phyloP scores from a whole-genome alignment of 1,140 invertebrate species.

The Drosophila pallidifrons region DNA sequence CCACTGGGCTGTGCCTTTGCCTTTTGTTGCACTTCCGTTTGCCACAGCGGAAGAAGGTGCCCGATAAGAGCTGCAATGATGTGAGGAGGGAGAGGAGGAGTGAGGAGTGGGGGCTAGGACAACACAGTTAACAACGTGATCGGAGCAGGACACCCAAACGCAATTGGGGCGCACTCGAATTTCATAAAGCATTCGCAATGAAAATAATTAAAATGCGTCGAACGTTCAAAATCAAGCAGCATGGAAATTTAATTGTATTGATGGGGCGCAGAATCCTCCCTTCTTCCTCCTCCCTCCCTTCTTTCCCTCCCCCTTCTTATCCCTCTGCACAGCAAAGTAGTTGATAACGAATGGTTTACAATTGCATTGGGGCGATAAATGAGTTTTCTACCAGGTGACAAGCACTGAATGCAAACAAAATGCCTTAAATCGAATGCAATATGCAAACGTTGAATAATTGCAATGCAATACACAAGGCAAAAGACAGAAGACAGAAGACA shows the following conservation, averaged over 20 bases:
- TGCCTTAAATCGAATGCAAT: slow-evolving; percentile 27
- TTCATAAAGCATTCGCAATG: slow-evolving; percentile 79
- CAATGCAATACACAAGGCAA: slow-evolving; percentile 1
- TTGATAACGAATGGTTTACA: slow-evolving; percentile 43
- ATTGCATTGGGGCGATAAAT: slow-evolving; percentile 52
- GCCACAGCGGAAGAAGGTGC: slow-evolving; percentile 63
- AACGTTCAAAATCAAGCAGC: slow-evolving; percentile 81
- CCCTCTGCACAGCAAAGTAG: slow-evolving; percentile 5
- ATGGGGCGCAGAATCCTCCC: slow-evolving; percentile 13
- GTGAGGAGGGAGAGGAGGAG: neutral
- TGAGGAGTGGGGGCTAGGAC: neutral
- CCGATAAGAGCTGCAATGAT: slow-evolving; percentile 38
- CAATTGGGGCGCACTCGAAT: slow-evolving; percentile 63
- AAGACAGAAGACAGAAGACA: neutral
- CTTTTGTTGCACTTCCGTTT: slow-evolving; percentile 73
- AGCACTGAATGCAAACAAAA: slow-evolving; percentile 41
- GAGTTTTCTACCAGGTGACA: slow-evolving; percentile 48
- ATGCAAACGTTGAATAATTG: slow-evolving; percentile 38
- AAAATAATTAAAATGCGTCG: slow-evolving; percentile 83
- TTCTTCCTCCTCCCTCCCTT: neutral
- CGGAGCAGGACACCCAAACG: slow-evolving; percentile 29
- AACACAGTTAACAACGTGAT: slow-evolving; percentile 11
- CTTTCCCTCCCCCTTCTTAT: neutral
- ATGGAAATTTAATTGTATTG: slow-evolving; percentile 83
- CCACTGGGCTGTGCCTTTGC: slow-evolving; percentile 11